A percentile compares a stretch with the other conserved stretches of the same genome.
Conservation (phyloP, 2,888 invertebrate genomes). For the Acrobasis consociella region DNA sequence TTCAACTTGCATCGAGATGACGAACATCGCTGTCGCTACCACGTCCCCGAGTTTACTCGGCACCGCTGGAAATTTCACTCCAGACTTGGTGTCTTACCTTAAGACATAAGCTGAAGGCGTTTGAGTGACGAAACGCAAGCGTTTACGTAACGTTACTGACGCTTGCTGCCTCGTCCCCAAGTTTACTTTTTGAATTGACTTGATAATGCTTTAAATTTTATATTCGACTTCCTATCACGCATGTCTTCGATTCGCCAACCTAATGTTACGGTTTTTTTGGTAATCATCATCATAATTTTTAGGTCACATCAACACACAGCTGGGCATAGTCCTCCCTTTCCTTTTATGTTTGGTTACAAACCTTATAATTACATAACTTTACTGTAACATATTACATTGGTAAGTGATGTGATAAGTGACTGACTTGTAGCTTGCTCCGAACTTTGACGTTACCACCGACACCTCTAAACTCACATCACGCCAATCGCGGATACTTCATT, state of each 20-base stretch:
- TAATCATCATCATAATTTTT: too few relatives aligned
- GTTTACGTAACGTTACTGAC: conserved; percentile 41
- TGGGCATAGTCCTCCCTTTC: too few relatives aligned
- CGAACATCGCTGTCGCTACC: conserved; percentile 74
- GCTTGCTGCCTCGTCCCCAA: conserved; percentile 26
- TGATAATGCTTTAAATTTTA: background rate
- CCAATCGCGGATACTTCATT: too few relatives aligned
- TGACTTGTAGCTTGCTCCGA: too few relatives aligned
- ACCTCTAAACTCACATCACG: too few relatives aligned
- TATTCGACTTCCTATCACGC: background rate
- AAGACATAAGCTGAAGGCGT: conserved; percentile 38
- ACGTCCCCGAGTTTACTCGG: conserved; percentile 78
- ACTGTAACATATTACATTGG: too few relatives aligned
- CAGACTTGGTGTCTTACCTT: conserved; percentile 60
- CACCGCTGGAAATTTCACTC: conserved; percentile 76
- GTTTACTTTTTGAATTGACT: background rate
- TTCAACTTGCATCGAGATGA: conserved; percentile 75
- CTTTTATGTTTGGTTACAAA: too few relatives aligned
- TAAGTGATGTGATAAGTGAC: too few relatives aligned
- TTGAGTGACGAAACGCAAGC: conserved; percentile 5
- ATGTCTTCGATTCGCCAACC: background rate
- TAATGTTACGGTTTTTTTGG: too few relatives aligned
- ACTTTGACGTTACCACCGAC: too few relatives aligned
- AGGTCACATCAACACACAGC: too few relatives aligned
- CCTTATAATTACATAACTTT: too few relatives aligned